These are phyloP conservation scores for Dicyrtomina minuta DNA, from an alignment of 2,888 invertebrate genomes.

Conservation along the genomic window DNA sequence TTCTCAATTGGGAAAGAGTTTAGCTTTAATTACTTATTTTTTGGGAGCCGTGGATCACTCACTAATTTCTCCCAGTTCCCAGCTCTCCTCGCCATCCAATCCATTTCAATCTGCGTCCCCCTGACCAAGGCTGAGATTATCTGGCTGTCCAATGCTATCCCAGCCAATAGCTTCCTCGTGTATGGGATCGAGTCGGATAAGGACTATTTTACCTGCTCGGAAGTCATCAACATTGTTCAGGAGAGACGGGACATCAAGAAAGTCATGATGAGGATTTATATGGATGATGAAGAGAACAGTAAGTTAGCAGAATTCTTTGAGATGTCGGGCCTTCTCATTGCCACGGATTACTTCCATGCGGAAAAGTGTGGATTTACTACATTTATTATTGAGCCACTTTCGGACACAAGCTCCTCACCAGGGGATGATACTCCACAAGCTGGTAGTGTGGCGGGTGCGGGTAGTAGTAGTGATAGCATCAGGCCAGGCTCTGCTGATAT, in stretches of 20 bases:
- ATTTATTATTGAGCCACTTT: slow-evolving; percentile 1
- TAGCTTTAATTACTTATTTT: slow-evolving; percentile 28
- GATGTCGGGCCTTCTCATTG: not conserved
- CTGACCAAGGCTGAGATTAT: slow-evolving; percentile 8
- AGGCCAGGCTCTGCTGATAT: no score
- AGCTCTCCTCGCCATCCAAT: not conserved
- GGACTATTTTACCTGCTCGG: slow-evolving; percentile 9
- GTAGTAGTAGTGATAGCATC: no score
- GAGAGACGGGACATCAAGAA: slow-evolving; percentile 4
- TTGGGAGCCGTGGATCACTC: slow-evolving; percentile 15
- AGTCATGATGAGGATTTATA: slow-evolving; percentile 30
- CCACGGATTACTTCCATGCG: slow-evolving; percentile 17
- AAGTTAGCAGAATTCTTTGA: slow-evolving; percentile 1
- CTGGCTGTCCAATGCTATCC: slow-evolving; percentile 15
- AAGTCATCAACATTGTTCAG: slow-evolving; percentile 5
- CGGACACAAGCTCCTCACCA: not conserved
- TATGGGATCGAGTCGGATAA: slow-evolving; percentile 20
- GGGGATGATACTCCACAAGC: no score
- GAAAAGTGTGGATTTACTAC: slow-evolving; percentile 16
- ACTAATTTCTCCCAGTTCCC: slow-evolving; percentile 18
- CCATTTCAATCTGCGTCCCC: slow-evolving; percentile 23
- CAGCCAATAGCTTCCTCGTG: slow-evolving; percentile 12
- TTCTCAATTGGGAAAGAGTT: slow-evolving; percentile 28
- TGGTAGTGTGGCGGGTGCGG: no score
- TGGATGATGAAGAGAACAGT: slow-evolving; percentile 2